Percentiles rank a stretch among this genome's conserved stretches.
These are phyloP conservation scores for Periplaneta americana DNA, from an alignment of 1,140 invertebrate species.

Conservation along the genomic window DNA sequence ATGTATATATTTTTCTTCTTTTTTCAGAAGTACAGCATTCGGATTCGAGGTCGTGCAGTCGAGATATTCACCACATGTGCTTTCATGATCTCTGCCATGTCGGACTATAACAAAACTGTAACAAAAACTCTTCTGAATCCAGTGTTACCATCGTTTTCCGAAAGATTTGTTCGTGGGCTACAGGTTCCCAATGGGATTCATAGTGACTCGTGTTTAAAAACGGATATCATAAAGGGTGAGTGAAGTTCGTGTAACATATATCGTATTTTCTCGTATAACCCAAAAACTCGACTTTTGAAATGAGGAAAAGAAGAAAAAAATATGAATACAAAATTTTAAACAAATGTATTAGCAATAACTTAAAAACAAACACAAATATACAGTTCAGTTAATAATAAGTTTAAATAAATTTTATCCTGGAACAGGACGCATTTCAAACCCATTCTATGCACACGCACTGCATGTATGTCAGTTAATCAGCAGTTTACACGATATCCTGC, in stretches of 20 bases:
- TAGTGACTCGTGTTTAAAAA: constrained; percentile 63
- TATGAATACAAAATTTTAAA: no score
- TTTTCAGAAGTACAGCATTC: constrained; percentile 51
- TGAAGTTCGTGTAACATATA: constrained; percentile 6
- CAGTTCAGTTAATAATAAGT: no score
- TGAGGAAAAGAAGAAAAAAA: no score
- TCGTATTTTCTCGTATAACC: no score
- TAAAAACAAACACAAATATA: no score
- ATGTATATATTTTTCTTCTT: constrained; percentile 22
- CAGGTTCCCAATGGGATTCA: constrained; percentile 49
- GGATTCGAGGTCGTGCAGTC: constrained; percentile 56
- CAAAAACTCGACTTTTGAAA: no score
- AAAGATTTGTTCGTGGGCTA: constrained; percentile 60
- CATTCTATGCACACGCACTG: no score
- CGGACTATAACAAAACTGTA: constrained; percentile 49
- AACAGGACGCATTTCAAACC: no score
- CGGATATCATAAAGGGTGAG: constrained; percentile 62
- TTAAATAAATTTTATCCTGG: no score
- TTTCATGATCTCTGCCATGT: constrained; percentile 50
- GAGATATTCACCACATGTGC: constrained; percentile 60
- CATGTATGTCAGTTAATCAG: no score
- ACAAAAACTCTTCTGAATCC: constrained; percentile 56
- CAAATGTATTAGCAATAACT: no score
- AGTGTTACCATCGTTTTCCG: constrained; percentile 62
- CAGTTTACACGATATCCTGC: no score